A percentile compares a stretch with the other conserved stretches of the same genome.
These are phyloP conservation scores for Nymphalis urticae DNA, from an alignment of 2,888 invertebrate species.

Conservation along the genomic window DNA sequence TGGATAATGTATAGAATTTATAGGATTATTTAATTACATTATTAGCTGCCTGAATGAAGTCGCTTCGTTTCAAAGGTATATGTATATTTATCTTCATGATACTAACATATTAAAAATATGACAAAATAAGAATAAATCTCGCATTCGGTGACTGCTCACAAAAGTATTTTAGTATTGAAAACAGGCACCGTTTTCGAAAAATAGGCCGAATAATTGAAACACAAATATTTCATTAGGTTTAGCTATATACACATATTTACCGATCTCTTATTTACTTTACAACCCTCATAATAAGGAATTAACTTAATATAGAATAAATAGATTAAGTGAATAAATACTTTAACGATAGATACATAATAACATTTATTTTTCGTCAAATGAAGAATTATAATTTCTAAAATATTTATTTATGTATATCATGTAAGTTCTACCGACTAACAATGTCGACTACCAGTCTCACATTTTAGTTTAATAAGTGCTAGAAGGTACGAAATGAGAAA, in stretches of 20 bases:
- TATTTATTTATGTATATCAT: slow-evolving; percentile 69
- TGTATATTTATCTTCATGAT: slow-evolving; percentile 9
- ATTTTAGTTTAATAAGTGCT: slow-evolving; percentile 80
- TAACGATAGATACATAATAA: slow-evolving; percentile 65
- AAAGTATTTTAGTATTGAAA: slow-evolving; percentile 25
- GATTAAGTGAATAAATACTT: slow-evolving; percentile 66
- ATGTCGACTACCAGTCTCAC: slow-evolving; percentile 82
- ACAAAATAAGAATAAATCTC: slow-evolving; percentile 34
- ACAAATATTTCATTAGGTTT: slow-evolving; percentile 59
- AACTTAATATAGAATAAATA: slow-evolving; percentile 65
- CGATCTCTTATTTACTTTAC: slow-evolving; percentile 65
- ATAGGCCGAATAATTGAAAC: slow-evolving; percentile 73
- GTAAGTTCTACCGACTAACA: slow-evolving; percentile 77
- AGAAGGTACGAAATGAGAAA: slow-evolving; percentile 76
- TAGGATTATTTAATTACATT: slow-evolving; percentile 37
- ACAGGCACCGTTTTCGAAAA: slow-evolving; percentile 51
- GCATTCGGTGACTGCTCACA: slow-evolving; percentile 35
- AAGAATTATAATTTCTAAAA: slow-evolving; percentile 72
- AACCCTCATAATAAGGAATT: slow-evolving; percentile 73
- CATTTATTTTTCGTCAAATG: slow-evolving; percentile 68
- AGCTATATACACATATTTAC: slow-evolving; percentile 68
- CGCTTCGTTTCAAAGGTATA: slow-evolving; percentile 43
- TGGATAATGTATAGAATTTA: slow-evolving; percentile 35
- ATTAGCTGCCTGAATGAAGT: slow-evolving; percentile 74
- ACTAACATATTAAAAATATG: slow-evolving; percentile 21